Base-by-base conservation (phyloP, 2,888 invertebrate species). In the Nomada hirtipes region DNA sequence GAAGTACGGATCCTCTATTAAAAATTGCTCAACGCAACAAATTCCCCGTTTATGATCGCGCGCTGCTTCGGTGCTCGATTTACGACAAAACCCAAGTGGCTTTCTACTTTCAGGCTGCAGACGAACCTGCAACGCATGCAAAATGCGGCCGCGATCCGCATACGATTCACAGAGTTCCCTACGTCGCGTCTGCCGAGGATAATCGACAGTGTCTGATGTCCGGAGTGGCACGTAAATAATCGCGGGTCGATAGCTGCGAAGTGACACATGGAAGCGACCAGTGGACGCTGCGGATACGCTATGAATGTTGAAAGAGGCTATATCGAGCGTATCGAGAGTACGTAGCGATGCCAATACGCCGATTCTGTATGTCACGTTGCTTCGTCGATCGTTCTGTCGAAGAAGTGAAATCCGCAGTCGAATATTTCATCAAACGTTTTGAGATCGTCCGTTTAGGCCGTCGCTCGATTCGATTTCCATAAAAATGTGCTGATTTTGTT, bases 241-340 rank as follows among this genome's bases (percentile, higher is more conserved):
- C 64, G 71, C 42, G 59, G 65, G 75, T 83, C 78, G 76, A 81
- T 79, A 57, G 15, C 68, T 57, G 69, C 60, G 65, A 84, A 79
- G 67, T 75, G 70, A 60, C 57, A 76, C 67, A 63, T 69, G 68
- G 29, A 76, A 68, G 20, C 68, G 55, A 29, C 18, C 57, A 23
- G 36, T 50, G 65, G 65, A 85, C 50, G 59, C 42, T 59, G 18
- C 53, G 53, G 63, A 75, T 60, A 71, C 60, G 57, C 36, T 60
- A 57, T 86, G 83, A 86, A 86, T 85, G 59, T 85, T 86, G 44
- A 85, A 69, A 73, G 55, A 72, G 52, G 50, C 44, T 11, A 20
- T 29, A 85, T 85, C 76, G 77, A 79, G 71, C 47, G 55, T 29
- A 70, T 63, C 57, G 57, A 57, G 29, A 47, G 73, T 9, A 29